Conservation (phyloP, 2,113 vertebrate genomes). For the Atherinomorus stipes region DNA sequence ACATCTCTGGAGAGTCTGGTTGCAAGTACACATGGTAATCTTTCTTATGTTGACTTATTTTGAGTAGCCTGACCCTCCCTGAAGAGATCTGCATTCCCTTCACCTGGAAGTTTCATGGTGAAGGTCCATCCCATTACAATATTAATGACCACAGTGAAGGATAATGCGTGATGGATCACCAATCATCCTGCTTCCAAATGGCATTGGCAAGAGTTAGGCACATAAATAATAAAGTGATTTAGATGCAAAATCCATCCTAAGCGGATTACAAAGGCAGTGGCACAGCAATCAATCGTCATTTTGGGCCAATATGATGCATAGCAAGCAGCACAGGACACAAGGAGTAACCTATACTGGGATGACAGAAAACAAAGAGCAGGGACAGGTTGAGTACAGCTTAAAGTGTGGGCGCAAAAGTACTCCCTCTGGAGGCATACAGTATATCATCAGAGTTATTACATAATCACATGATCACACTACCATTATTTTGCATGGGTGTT, state of each 20-base stretch:
- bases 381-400: conserved; percentile 25
- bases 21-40: conserved; percentile 45
- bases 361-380: conserved; percentile 5
- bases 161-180: conserved; percentile 83
- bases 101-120: conserved; percentile 69
- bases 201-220: conserved; percentile 71
- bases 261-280: conserved; percentile 79
- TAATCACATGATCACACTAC: not conserved
- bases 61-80: conserved; percentile 47
- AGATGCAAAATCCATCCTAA: conserved; percentile 83
- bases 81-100: conserved; percentile 42
- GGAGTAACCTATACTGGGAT: conserved; percentile 40
- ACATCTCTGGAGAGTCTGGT: conserved; percentile 55
- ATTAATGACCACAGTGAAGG: conserved; percentile 75
- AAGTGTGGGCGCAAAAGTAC: not conserved
- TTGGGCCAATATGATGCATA: conserved; percentile 74
- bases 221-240: conserved; percentile 83
- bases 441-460: not conserved
- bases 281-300: conserved; percentile 81
- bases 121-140: conserved; percentile 75
- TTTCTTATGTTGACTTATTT: conserved; percentile 56
- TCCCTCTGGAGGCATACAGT: not conserved
- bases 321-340: conserved; percentile 60
- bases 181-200: conserved; percentile 71
- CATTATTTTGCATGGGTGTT: not conserved